phyloP scores from a whole-genome alignment of 2,888 invertebrate genomes.

The Neoascia interrupta region DNA sequence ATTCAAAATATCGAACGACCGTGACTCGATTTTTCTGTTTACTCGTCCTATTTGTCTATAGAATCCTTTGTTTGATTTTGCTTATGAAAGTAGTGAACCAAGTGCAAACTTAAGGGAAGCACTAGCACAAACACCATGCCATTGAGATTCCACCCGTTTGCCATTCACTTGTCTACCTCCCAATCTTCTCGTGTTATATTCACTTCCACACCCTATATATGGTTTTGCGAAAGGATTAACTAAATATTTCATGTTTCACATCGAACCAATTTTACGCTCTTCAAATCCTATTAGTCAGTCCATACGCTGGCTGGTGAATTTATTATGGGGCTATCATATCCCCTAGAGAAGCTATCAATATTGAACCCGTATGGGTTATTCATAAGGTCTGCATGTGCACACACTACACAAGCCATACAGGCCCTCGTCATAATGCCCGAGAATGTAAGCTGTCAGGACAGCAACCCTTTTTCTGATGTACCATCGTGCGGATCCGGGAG shows the following conservation, averaged over 20 bases:
- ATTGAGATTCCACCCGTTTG: slow-evolving; percentile 3
- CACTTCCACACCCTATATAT: slow-evolving; percentile 53
- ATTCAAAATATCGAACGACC: no score
- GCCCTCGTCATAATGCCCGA: slow-evolving; percentile 23
- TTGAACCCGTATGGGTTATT: slow-evolving; percentile 68
- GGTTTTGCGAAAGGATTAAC: slow-evolving; percentile 77
- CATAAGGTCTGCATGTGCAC: slow-evolving; percentile 35
- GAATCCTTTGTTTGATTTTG: slow-evolving; percentile 49
- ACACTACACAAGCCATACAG: background rate
- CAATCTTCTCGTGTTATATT: slow-evolving; percentile 4
- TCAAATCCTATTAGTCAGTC: slow-evolving; percentile 80
- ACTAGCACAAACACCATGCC: background rate
- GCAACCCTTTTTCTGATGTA: slow-evolving; percentile 33
- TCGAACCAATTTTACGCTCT: slow-evolving; percentile 80
- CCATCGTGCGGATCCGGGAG: slow-evolving; percentile 24
- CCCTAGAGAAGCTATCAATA: slow-evolving; percentile 70
- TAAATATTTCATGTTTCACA: slow-evolving; percentile 80
- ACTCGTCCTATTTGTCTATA: no score
- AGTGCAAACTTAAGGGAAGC: background rate
- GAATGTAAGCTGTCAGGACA: slow-evolving; percentile 57
- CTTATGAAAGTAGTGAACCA: slow-evolving; percentile 23
- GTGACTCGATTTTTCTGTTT: no score
- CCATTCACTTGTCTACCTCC: slow-evolving; percentile 15
- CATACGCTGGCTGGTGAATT: slow-evolving; percentile 72
- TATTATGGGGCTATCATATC: slow-evolving; percentile 70